Evolutionary conservation across 2,888 invertebrate species (phyloP).

Genomic region (Morpho deidamia): DNA sequence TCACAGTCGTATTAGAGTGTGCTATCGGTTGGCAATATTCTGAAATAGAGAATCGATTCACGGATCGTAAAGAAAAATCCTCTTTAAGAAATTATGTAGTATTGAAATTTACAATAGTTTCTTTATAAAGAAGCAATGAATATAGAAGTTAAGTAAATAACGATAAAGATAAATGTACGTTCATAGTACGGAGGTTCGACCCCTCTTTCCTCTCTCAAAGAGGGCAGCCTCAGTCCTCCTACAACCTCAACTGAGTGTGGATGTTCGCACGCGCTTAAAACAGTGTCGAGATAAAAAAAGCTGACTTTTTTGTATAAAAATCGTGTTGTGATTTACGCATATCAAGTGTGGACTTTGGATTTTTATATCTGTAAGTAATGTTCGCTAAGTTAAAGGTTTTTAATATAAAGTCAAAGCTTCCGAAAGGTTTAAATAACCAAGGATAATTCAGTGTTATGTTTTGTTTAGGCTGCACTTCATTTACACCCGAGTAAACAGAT

Average conservation of each 20-base stretch:
- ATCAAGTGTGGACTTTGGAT: slow-evolving; percentile 51
- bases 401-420: slow-evolving; percentile 45
- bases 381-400: slow-evolving; percentile 13
- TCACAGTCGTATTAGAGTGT: too few species aligned
- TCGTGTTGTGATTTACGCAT: slow-evolving; percentile 57
- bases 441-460: slow-evolving; percentile 25
- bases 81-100: not conserved
- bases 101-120: not conserved
- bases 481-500: slow-evolving; percentile 1
- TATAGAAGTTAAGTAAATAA: slow-evolving; percentile 42
- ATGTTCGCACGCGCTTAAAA: slow-evolving; percentile 40
- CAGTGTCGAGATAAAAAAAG: slow-evolving; percentile 42
- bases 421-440: slow-evolving; percentile 34
- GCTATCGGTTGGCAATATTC: too few species aligned
- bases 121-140: slow-evolving; percentile 40
- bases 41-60: too few species aligned
- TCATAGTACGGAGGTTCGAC: slow-evolving; percentile 43
- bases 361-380: slow-evolving; percentile 54
- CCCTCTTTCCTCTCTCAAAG: slow-evolving; percentile 60
- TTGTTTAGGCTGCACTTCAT: slow-evolving; percentile 8
- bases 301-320: slow-evolving; percentile 49
- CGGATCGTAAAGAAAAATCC: not conserved
- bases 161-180: slow-evolving; percentile 28
- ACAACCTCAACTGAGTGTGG: slow-evolving; percentile 37
- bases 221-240: slow-evolving; percentile 61